Evolutionary conservation across 2,797 vertebrate genomes (phyloP), one percentile per base, ranked within the genome.

Genomic region (Pangasius sanitwongsei): DNA sequence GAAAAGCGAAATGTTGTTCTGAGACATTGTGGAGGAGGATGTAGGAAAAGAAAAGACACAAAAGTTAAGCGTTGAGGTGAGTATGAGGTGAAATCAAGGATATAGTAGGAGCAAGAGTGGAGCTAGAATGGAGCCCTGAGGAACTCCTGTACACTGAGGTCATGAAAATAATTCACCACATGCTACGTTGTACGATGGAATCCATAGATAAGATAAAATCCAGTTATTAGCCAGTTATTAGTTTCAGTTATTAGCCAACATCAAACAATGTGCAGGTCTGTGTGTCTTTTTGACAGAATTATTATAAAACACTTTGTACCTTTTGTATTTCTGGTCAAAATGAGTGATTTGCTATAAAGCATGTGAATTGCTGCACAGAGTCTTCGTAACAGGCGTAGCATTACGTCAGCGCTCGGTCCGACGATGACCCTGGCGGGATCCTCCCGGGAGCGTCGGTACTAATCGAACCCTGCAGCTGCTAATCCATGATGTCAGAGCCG

Each of bases 401-500:
- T 84, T 84, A 50, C 61, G 0, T 86, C 86, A 78, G 18, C 2
- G 6, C 77, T 87, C 63, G 59, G 11, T 87, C 75, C 2, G 48
- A 16, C 37, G 31, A 23, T 80, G 86, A 80, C 86, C 86, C 59
- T 11, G 61, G 44, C 41, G n/a, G 25, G 23, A 53, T 78, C 86
- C 86, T 78, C 44, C 75, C n/a, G 44, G 44, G 61, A 80, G 61
- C 63, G 9, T 80, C 75, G 12, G 7, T 50, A 81, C 57, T 63
- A 87, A 61, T 72, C 59, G 23, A 80, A 87, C 86, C 86, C 86
- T 87, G 86, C 86, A 87, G 86, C 86, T 37, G 86, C 63, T 87
- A 87, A 80, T 87, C 86, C 86, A 80, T 87, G 75, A 80, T 87
- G 86, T 87, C 86, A 87, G 48, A 87, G 44, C 75, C n/a, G 20